Evolutionary conservation across 2,113 vertebrate genomes (phyloP).

Genomic region (Calonectris borealis): DNA sequence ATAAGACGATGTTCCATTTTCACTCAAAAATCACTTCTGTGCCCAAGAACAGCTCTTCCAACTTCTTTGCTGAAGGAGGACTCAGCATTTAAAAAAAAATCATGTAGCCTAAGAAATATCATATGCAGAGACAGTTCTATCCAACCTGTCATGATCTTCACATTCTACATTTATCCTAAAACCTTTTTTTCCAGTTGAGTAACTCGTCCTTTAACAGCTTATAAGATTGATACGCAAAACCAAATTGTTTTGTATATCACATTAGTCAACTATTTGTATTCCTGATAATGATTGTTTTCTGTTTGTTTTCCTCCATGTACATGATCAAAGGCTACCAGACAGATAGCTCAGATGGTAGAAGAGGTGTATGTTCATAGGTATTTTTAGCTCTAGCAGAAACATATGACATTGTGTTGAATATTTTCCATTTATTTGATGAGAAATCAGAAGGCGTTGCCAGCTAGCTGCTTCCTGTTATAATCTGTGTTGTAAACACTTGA

Average conservation of each 20-base stretch:
- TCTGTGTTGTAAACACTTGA: not conserved
- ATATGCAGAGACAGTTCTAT: not conserved
- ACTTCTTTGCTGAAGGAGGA: not conserved
- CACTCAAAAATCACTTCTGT: not conserved
- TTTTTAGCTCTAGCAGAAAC: constrained; percentile 11
- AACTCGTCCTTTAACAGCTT: not conserved
- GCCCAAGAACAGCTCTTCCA: not conserved
- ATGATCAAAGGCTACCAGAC: not conserved
- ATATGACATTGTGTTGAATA: not conserved
- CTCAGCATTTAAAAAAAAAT: not conserved
- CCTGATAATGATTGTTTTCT: not conserved
- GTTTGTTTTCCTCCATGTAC: not conserved
- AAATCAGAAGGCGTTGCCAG: not conserved
- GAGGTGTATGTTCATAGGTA: not conserved
- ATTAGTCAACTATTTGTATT: not conserved
- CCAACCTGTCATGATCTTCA: not conserved
- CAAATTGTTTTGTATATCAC: not conserved
- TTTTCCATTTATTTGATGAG: constrained; percentile 17
- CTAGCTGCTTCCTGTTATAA: not conserved
- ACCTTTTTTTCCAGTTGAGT: not conserved
- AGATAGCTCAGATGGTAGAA: not conserved
- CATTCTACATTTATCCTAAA: not conserved
- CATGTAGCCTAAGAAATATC: not conserved
- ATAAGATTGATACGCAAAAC: not conserved
- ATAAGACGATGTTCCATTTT: not conserved